Evolutionary conservation across 2,888 invertebrate genomes (phyloP).

Genomic region (Eupsilia transversa): DNA sequence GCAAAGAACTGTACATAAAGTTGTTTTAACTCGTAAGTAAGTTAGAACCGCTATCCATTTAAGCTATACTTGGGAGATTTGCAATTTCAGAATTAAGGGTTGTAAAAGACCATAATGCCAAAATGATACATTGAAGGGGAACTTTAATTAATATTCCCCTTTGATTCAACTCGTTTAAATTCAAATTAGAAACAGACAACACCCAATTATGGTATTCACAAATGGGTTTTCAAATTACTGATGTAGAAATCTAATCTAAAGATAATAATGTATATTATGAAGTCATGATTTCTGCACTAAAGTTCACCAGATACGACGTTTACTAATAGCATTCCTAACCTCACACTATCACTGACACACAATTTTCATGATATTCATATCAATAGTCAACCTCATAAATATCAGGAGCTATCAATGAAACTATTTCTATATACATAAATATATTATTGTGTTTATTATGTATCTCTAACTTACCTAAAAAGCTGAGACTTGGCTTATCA

Average conservation of each 20-base stretch:
- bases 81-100: background rate
- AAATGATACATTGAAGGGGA: background rate
- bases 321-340: conserved; percentile 71
- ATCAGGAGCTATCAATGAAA: conserved; percentile 68
- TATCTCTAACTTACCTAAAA: conserved; percentile 84
- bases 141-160: conserved; percentile 24
- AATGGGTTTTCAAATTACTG: conserved; percentile 65
- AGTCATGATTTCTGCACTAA: conserved; percentile 67
- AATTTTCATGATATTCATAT: conserved; percentile 56
- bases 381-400: conserved; percentile 62
- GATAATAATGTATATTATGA: conserved; percentile 67
- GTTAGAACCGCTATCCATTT: conserved; percentile 13
- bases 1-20: conserved; percentile 21
- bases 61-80: background rate
- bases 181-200: conserved; percentile 54
- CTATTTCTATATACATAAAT: conserved; percentile 51
- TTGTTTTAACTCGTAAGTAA: conserved; percentile 16
- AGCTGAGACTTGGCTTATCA: conserved; percentile 88
- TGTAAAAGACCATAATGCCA: background rate
- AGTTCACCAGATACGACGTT: conserved; percentile 67
- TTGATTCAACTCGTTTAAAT: conserved; percentile 40
- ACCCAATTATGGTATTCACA: conserved; percentile 50
- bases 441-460: conserved; percentile 23
- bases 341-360: conserved; percentile 65
- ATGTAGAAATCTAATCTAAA: conserved; percentile 66